A percentile compares a stretch with the other conserved stretches of the same genome.
Evolutionary conservation across 2,888 invertebrate species (phyloP).

Genomic region (Odontocolon sp.): DNA sequence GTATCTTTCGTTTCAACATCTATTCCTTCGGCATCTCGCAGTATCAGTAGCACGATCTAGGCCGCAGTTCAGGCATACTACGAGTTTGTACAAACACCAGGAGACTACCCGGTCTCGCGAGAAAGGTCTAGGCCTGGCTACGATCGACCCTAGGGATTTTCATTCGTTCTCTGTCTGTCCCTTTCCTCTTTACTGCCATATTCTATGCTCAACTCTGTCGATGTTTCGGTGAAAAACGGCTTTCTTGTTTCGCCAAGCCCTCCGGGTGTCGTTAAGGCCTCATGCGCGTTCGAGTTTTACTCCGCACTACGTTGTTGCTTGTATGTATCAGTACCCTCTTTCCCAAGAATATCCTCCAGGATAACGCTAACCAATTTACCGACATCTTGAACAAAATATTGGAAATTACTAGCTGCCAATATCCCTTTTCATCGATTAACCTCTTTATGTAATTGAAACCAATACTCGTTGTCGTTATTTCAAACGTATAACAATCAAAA

Average conservation of each 20-base stretch:
- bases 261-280: constrained; percentile 52
- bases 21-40: too few relatives aligned
- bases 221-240: constrained; percentile 44
- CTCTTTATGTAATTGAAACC: too few relatives aligned
- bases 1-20: too few relatives aligned
- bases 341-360: constrained; percentile 45
- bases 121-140: constrained; percentile 20
- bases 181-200: neutral
- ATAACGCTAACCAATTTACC: constrained; percentile 44
- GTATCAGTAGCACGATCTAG: too few relatives aligned
- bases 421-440: too few relatives aligned
- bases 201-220: neutral
- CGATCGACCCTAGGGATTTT: constrained; percentile 43
- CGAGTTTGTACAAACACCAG: too few relatives aligned
- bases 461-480: too few relatives aligned
- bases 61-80: too few relatives aligned
- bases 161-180: neutral
- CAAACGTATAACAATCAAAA: too few relatives aligned
- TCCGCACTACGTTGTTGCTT: neutral
- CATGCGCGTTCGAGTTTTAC: constrained; percentile 9
- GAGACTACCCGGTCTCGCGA: constrained; percentile 33
- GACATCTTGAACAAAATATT: neutral
- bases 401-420: too few relatives aligned
- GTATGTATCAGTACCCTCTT: constrained; percentile 26
- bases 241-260: constrained; percentile 42